A percentile compares a stretch with the other conserved stretches of the same genome.
Evolutionary conservation across 2,113 vertebrate species (phyloP).

Genomic region (Sturnira hondurensis): DNA sequence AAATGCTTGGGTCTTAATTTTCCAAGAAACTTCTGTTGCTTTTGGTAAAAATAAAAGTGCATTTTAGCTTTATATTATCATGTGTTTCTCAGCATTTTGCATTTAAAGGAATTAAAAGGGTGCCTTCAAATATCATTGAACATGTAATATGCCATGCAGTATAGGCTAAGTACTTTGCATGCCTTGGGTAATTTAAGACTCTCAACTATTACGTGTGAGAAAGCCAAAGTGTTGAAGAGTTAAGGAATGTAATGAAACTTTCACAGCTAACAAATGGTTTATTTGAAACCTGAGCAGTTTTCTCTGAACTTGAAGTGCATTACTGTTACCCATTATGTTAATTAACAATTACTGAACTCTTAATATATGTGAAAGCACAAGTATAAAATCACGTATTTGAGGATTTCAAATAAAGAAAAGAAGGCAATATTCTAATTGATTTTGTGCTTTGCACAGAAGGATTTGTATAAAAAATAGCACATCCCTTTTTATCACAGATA

Average conservation of each 20-base stretch:
- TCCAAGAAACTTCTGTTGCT: not conserved
- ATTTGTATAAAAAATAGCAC: not conserved
- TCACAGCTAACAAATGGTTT: not conserved
- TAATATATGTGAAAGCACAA: not conserved
- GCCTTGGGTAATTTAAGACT: not conserved
- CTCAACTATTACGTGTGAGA: not conserved
- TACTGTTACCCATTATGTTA: not conserved
- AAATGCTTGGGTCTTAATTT: not conserved
- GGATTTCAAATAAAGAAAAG: not conserved
- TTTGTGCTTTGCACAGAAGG: not conserved
- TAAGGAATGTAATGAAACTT: not conserved
- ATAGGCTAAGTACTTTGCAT: not conserved
- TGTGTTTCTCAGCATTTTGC: not conserved
- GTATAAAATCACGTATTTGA: not conserved
- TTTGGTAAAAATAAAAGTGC: not conserved
- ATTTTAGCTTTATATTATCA: not conserved
- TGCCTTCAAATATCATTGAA: not conserved
- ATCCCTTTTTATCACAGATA: not conserved
- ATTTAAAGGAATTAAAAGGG: conserved; percentile 4
- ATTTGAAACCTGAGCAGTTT: not conserved
- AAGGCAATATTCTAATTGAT: not conserved
- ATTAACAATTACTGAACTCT: not conserved
- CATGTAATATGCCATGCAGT: not conserved
- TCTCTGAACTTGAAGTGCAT: not conserved
- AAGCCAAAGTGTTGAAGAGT: not conserved